phyloP scores from a whole-genome alignment of 1,140 invertebrate genomes.

The Akabosia matsudoensis region DNA sequence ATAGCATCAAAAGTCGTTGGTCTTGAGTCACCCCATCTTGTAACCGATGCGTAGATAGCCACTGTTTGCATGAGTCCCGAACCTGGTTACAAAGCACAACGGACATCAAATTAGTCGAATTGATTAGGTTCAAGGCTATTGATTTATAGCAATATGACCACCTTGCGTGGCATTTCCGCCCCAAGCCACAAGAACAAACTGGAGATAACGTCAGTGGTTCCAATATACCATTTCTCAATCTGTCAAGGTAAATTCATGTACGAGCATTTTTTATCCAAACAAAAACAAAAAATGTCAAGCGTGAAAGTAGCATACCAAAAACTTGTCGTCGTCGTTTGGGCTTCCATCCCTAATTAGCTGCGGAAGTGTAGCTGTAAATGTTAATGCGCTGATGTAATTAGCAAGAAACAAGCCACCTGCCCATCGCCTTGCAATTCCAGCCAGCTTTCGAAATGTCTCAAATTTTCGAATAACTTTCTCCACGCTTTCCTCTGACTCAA shows the following conservation, averaged over 20 bases:
- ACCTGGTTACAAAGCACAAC: background rate
- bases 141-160: background rate
- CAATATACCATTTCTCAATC: background rate
- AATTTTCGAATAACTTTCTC: background rate
- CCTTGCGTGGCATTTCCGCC: background rate
- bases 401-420: too few species aligned
- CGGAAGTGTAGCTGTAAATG: too few species aligned
- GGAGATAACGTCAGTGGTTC: background rate
- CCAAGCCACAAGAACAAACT: background rate
- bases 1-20: background rate
- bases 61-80: background rate
- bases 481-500: background rate
- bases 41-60: background rate
- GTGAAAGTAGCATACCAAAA: background rate
- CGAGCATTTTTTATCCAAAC: background rate
- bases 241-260: too few species aligned
- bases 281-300: background rate
- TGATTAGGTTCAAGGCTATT: background rate
- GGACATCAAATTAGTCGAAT: constrained; percentile 1
- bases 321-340: too few species aligned
- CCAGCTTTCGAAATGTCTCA: background rate
- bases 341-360: too few species aligned
- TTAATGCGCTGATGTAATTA: too few species aligned
- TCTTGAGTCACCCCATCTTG: background rate
- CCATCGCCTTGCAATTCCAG: too few species aligned